Percentiles rank a stretch among this genome's conserved stretches.
phyloP scores from a whole-genome alignment of 1,140 invertebrate genomes.

The Formica exsecta region DNA sequence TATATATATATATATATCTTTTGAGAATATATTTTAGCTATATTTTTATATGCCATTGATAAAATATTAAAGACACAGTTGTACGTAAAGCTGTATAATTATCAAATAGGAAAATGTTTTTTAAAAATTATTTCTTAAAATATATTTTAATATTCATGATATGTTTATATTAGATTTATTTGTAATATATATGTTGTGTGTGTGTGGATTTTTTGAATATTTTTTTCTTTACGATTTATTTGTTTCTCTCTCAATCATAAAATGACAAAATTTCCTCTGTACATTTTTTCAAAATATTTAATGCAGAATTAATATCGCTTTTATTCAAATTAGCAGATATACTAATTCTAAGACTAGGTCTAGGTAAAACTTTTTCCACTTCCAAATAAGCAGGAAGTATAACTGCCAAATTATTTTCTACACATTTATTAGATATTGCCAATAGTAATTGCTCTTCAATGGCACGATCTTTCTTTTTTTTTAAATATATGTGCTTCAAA shows the following conservation, averaged over 20 bases:
- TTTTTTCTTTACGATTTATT: background rate
- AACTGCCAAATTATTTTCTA: slow-evolving; percentile 87
- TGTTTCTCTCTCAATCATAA: background rate
- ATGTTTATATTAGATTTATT: background rate
- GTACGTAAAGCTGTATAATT: no score
- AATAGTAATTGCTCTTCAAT: slow-evolving; percentile 88
- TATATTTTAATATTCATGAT: no score
- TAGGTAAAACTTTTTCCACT: slow-evolving; percentile 85
- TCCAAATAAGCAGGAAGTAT: slow-evolving; percentile 87
- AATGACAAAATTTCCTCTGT: slow-evolving; percentile 76
- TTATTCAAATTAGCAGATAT: slow-evolving; percentile 85
- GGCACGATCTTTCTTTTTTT: slow-evolving; percentile 85
- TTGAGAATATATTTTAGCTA: no score
- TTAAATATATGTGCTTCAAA: slow-evolving; percentile 93
- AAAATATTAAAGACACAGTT: no score
- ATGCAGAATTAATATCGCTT: slow-evolving; percentile 85
- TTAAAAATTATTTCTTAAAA: no score
- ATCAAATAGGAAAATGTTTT: no score
- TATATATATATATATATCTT: no score
- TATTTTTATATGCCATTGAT: no score
- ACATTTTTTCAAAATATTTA: slow-evolving; percentile 80
- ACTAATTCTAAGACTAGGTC: slow-evolving; percentile 87
- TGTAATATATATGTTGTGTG: background rate
- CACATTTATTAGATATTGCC: slow-evolving; percentile 88
- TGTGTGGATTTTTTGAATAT: background rate